A percentile compares a stretch with the other conserved stretches of the same genome.
These are phyloP conservation scores for Gavia stellata DNA, from an alignment of 2,113 vertebrate species.

Conservation along the genomic window DNA sequence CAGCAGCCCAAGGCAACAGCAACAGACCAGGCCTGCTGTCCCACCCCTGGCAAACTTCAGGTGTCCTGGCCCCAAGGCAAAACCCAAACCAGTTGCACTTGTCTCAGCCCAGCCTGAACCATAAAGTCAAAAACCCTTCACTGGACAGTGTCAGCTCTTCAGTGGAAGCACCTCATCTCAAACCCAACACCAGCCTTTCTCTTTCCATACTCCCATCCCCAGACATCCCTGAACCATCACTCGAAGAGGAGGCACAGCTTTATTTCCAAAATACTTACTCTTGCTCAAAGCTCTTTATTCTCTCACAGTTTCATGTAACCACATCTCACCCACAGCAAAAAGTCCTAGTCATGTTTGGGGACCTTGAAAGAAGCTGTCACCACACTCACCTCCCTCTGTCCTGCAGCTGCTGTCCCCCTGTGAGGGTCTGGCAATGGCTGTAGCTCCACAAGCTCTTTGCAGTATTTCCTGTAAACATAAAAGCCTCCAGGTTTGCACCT, in stretches of 20 bases:
- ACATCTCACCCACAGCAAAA: not conserved
- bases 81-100: not conserved
- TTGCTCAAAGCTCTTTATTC: not conserved
- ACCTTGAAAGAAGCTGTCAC: not conserved
- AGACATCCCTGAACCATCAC: not conserved
- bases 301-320: not conserved
- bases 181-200: not conserved
- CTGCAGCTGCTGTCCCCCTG: not conserved
- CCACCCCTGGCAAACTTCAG: not conserved
- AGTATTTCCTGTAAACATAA: constrained; percentile 57
- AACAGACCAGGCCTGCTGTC: not conserved
- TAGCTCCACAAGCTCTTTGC: constrained; percentile 24
- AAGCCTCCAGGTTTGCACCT: not conserved
- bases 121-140: not conserved
- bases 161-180: not conserved
- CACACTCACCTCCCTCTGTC: constrained; percentile 51
- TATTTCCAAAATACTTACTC: not conserved
- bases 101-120: not conserved
- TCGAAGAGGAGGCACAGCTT: not conserved
- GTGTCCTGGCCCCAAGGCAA: not conserved
- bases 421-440: not conserved
- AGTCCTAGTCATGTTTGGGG: not conserved
- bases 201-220: not conserved
- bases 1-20: not conserved
- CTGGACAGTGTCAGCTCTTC: not conserved